Evolutionary conservation across 2,797 vertebrate species (phyloP).

Genomic region (Ammospiza maritima): DNA sequence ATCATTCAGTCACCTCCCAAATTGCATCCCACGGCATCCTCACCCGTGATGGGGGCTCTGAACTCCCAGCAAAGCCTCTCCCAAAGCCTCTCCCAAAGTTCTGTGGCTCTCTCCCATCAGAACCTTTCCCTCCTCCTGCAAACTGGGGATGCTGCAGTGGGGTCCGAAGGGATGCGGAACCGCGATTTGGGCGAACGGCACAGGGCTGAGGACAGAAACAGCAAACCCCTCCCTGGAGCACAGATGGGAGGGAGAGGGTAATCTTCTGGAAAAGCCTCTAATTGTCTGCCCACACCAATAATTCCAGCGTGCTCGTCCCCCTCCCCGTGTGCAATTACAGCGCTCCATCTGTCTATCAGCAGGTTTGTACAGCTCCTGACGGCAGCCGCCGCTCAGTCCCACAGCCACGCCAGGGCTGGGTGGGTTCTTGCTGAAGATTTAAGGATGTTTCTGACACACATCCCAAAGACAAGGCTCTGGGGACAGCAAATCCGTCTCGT

Average conservation of each 20-base stretch:
- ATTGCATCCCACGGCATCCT: too few species aligned
- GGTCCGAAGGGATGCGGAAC: background rate
- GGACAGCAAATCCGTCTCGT: constrained; percentile 66
- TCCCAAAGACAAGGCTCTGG: constrained; percentile 67
- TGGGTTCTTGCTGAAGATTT: constrained; percentile 50
- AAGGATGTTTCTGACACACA: constrained; percentile 73
- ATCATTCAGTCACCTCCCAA: background rate
- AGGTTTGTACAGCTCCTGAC: constrained; percentile 75
- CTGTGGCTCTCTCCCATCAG: too few species aligned
- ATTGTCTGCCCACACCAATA: constrained; percentile 84
- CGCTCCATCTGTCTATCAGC: constrained; percentile 88
- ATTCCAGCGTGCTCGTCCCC: constrained; percentile 76
- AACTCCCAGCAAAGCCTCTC: background rate
- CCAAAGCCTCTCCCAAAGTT: background rate
- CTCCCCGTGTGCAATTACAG: constrained; percentile 86
- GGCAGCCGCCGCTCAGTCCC: constrained; percentile 4
- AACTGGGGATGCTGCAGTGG: accelerated
- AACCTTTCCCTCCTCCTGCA: background rate
- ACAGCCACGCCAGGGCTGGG: background rate
- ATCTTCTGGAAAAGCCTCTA: constrained; percentile 87
- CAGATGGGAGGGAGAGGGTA: constrained; percentile 85
- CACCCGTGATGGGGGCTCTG: accelerated
- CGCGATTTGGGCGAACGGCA: constrained; percentile 46
- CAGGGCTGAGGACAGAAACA: constrained; percentile 58
- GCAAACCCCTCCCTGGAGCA: constrained; percentile 67